Base-by-base conservation (phyloP, 2,113 vertebrate genomes). In the Turdus rufiventris region DNA sequence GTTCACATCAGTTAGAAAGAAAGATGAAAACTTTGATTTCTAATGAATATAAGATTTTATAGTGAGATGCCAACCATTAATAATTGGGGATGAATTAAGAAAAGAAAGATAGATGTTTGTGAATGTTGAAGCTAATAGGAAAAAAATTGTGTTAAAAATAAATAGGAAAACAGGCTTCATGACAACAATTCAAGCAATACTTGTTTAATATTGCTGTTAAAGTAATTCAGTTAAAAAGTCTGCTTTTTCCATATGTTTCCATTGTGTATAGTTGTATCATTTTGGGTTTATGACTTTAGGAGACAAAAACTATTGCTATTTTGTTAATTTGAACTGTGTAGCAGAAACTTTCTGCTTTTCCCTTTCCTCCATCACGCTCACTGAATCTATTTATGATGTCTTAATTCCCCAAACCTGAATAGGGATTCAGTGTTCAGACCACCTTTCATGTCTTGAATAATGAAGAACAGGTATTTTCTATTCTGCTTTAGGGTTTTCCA, bases 401-500 rank as follows among this genome's bases (percentile, higher is more conserved):
- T 33, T 79, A 29, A 53, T 73, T 92, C 81, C 10, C 67, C 60
- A 54, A 54, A 73, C 18, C 13, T 54, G 38, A 11, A 3, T 34
- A 61, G 15, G 47, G 61, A 84, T 79, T 85, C 24, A 21, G 36
- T 42, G 31, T 92, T 81, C 57, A 86, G 36, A 82, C 43, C 18
- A 79, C 8, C 24, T 34, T 79, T 51, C 2, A 3, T 61, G 31
- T 53, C 50, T 85, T 70, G 36, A 56, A 50, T 91, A 75, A 77
- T 80, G 71, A 91, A 92, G 15, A 86, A 47, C 13, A 65, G 34
- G 2, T 38, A 38, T 77, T 91, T 54, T 94, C 13, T 80, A 9
- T 88, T 94, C 48, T 84, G 24, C 34, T 92, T 70, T 80, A 96
- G 99, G 99, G 99, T 72, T 98, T 98, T 92, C 97, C 98, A 42